Base-by-base conservation (phyloP, 1,140 invertebrate species). In the Anastatus disparis region DNA sequence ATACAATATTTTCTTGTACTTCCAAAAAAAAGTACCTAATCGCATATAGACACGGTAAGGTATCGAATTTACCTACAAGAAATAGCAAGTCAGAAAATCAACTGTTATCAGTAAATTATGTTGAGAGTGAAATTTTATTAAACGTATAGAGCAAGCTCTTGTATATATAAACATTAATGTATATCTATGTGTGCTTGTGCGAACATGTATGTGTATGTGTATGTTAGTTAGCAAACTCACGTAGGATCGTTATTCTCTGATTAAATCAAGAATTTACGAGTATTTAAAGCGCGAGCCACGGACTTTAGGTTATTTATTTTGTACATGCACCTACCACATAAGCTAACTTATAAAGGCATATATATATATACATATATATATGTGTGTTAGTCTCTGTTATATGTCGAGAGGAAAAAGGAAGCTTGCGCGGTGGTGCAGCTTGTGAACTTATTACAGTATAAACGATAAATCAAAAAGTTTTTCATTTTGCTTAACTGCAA, bases 201-300 rank as follows among this genome's bases (percentile, higher is more conserved):
- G 59, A 22, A 10, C 59, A 42, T 22, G 24, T 35, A 6, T 22
- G 20, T 24, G 46, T 9, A 4, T 15, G 50, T 15, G 4, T 1
- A 1, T 29, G 44, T 20, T 31, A n/a, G n/a, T n/a, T n/a, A 35
- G 40, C 22, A 26, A 46, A n/a, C 2, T 24, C 46, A 24, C 35
- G 46, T n/a, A n/a, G n/a, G 67, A 61, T 73, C 67, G 63, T 74
- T 74, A 78, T 76, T 77, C 74, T 76, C 75, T 78, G 75, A 79
- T 78, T 78, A 75, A 75, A 72, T 75, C 72, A 69, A 15, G 42
- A 52, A 78, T 78, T 78, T 79, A 79, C 64, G 73, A 68, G 70
- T 75, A 71, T 78, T 75, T 70, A 67, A 77, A 73, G 75, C 70
- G 68, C 70, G 70, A 48, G 22, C 63, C 31, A 52, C 70, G 64